Conservation (phyloP, 2,797 vertebrate genomes). For the Myotis findleyi region DNA sequence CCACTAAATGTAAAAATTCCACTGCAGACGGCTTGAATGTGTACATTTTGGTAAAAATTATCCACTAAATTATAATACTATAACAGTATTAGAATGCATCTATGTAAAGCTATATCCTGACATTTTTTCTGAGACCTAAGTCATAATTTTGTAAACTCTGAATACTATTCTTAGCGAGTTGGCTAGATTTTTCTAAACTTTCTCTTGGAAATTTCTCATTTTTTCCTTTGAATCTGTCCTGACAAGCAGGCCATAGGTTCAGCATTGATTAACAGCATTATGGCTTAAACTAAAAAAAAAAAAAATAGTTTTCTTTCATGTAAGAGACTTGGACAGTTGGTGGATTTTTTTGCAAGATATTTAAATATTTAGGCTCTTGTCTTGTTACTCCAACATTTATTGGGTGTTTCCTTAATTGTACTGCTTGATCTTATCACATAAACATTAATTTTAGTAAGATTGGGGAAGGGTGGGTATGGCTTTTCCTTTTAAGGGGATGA, state of each 20-base stretch:
- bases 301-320: background rate
- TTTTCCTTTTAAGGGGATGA: background rate
- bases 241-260: constrained; percentile 64
- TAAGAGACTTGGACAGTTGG: background rate
- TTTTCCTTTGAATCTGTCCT: constrained; percentile 91
- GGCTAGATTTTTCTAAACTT: constrained; percentile 93
- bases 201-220: constrained; percentile 93
- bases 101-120: constrained; percentile 94
- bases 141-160: constrained; percentile 95
- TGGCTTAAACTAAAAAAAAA: background rate
- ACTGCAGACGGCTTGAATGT: constrained; percentile 92
- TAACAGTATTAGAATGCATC: constrained; percentile 91
- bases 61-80: constrained; percentile 94
- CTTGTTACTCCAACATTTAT: background rate
- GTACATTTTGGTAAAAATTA: constrained; percentile 94
- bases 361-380: background rate
- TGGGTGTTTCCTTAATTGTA: background rate
- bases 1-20: constrained; percentile 96
- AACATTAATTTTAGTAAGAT: background rate
- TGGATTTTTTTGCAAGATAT: background rate
- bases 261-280: background rate
- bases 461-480: background rate
- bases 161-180: constrained; percentile 93
- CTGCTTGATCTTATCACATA: background rate
- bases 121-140: constrained; percentile 94